These are phyloP conservation scores for Empidonax traillii DNA, from an alignment of 2,113 vertebrate species.

Conservation along the genomic window DNA sequence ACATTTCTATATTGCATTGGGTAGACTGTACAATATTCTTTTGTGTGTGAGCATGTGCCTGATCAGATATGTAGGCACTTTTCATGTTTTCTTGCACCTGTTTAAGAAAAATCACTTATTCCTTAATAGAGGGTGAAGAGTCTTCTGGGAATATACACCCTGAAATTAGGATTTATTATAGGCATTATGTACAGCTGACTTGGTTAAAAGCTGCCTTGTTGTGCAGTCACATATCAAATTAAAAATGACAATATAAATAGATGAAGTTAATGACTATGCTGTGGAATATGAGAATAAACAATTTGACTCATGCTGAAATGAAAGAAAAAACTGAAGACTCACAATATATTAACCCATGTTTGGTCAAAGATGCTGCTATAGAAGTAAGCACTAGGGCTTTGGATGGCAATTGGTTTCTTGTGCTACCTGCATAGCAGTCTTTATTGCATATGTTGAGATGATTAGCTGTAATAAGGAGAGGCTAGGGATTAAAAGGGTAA, in stretches of 20 bases:
- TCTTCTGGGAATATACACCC: background rate
- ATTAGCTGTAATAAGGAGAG: conserved; percentile 24
- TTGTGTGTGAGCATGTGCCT: background rate
- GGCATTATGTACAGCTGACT: conserved; percentile 1
- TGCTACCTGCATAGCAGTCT: background rate
- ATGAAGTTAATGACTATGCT: background rate
- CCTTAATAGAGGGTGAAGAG: background rate
- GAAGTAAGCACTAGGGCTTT: background rate
- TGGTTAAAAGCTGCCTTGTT: conserved; percentile 8
- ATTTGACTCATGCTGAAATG: background rate
- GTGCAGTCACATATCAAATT: conserved; percentile 23
- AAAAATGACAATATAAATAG: conserved; percentile 20
- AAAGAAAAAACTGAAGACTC: background rate
- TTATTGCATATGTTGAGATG: background rate
- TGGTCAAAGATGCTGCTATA: background rate
- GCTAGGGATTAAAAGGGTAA: conserved; percentile 46
- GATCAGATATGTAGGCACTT: background rate
- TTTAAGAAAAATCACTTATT: background rate
- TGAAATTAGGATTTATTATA: conserved; percentile 19
- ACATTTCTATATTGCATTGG: background rate
- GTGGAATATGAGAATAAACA: background rate
- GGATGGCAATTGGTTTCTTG: background rate
- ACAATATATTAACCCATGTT: background rate
- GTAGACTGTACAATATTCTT: background rate
- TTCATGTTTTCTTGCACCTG: background rate